phyloP scores from a whole-genome alignment of 1,140 invertebrate genomes.

The Lethocerus indicus region DNA sequence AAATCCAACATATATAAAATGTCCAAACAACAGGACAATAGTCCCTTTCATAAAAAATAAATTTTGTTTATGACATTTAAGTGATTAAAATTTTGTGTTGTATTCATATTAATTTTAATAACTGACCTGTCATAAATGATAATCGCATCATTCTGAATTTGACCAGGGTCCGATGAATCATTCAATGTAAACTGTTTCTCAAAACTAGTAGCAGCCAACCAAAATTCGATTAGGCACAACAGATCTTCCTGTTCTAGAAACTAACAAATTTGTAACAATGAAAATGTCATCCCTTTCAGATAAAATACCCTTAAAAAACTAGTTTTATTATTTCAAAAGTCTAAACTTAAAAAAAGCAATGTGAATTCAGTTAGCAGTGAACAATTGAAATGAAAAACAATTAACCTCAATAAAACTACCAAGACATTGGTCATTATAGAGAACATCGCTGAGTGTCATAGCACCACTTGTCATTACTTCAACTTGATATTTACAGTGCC shows the following conservation, averaged over 20 bases:
- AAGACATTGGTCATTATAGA: conserved; percentile 75
- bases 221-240: conserved; percentile 69
- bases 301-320: no score
- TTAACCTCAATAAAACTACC: conserved; percentile 83
- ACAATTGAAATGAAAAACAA: background rate
- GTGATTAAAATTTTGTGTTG: no score
- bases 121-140: conserved; percentile 77
- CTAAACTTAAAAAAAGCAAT: conserved; percentile 7
- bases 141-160: conserved; percentile 75
- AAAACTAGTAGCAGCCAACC: conserved; percentile 76
- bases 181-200: conserved; percentile 52
- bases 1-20: no score
- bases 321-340: no score
- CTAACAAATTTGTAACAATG: no score
- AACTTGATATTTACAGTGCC: conserved; percentile 78
- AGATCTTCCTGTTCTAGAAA: conserved; percentile 79
- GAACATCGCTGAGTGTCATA: conserved; percentile 64
- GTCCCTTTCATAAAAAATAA: no score
- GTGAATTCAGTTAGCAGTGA: background rate
- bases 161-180: conserved; percentile 38
- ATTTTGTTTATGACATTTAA: no score
- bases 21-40: no score
- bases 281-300: no score
- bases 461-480: conserved; percentile 64
- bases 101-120: no score